Conservation (phyloP, 2,888 invertebrate genomes). For the Myopa testacea region DNA sequence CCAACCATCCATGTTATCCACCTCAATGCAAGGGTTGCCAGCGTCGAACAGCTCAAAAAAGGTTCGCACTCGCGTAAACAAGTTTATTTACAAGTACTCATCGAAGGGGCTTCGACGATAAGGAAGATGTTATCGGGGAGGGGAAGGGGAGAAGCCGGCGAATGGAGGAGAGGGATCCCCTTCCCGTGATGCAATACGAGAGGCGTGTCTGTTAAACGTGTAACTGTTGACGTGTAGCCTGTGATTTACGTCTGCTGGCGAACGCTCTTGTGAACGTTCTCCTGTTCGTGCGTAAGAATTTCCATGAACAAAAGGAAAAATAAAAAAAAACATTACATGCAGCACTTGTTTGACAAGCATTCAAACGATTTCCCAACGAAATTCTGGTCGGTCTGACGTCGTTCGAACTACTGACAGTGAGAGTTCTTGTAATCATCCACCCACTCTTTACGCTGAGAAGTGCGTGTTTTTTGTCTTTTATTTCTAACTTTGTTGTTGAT, state of each 20-base stretch:
- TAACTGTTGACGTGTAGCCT: not conserved
- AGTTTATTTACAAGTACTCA: conserved; percentile 17
- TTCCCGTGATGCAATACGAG: not conserved
- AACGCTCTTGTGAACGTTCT: not conserved
- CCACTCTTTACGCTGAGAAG: not conserved
- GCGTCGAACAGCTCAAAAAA: not conserved
- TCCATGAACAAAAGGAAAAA: not conserved
- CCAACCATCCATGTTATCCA: not conserved
- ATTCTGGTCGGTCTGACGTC: not conserved
- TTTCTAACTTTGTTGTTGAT: conserved; percentile 10
- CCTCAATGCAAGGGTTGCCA: conserved; percentile 6
- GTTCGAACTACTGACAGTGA: not conserved
- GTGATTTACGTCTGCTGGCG: conserved; percentile 26
- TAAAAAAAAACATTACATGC: not conserved
- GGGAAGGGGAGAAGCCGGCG: not conserved
- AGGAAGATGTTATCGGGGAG: not conserved
- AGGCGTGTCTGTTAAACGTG: conserved; percentile 20
- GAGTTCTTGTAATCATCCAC: not conserved
- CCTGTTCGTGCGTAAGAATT: conserved; percentile 16
- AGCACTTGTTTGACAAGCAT: conserved; percentile 17
- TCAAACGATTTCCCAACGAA: conserved; percentile 18
- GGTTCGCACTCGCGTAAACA: conserved; percentile 31
- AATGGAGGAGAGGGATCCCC: not conserved
- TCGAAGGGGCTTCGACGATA: not conserved
- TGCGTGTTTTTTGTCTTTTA: too few relatives aligned